phyloP scores from a whole-genome alignment of 2,888 invertebrate genomes.

The Meta bourneti region DNA sequence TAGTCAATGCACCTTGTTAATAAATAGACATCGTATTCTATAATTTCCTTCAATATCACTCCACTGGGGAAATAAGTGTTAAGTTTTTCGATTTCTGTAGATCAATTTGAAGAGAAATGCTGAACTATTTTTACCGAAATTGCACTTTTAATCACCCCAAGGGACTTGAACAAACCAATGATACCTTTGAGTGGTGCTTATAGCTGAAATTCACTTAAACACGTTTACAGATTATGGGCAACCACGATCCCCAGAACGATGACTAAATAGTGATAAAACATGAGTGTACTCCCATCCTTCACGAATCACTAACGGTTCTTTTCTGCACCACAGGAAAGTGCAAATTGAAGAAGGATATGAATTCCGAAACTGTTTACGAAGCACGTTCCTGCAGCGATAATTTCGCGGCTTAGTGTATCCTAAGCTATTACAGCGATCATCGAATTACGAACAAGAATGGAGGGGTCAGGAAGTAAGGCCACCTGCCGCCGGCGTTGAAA shows the following conservation, averaged over 20 bases:
- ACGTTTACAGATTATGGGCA: neutral
- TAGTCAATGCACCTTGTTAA: too few relatives aligned
- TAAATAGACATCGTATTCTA: too few relatives aligned
- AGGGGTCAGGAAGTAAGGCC: slow-evolving; percentile 14
- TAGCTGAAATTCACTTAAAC: slow-evolving; percentile 13
- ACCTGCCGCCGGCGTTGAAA: slow-evolving; percentile 55
- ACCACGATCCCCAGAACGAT: neutral
- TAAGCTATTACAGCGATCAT: neutral
- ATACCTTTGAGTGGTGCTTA: neutral
- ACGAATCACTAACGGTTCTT: neutral
- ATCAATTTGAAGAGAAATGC: too few relatives aligned
- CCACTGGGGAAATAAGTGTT: too few relatives aligned
- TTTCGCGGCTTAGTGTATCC: neutral
- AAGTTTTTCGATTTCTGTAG: too few relatives aligned
- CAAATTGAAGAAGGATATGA: neutral
- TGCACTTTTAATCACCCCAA: too few relatives aligned
- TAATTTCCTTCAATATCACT: too few relatives aligned
- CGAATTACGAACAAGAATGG: neutral
- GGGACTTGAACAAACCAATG: too few relatives aligned
- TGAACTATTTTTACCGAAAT: too few relatives aligned
- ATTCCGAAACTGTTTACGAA: neutral
- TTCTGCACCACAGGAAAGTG: neutral
- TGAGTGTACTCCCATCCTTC: neutral
- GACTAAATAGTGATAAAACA: neutral
- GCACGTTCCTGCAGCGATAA: slow-evolving; percentile 15